These are phyloP conservation scores for Rhingia campestris DNA, from an alignment of 2,888 invertebrate species.

Conservation along the genomic window DNA sequence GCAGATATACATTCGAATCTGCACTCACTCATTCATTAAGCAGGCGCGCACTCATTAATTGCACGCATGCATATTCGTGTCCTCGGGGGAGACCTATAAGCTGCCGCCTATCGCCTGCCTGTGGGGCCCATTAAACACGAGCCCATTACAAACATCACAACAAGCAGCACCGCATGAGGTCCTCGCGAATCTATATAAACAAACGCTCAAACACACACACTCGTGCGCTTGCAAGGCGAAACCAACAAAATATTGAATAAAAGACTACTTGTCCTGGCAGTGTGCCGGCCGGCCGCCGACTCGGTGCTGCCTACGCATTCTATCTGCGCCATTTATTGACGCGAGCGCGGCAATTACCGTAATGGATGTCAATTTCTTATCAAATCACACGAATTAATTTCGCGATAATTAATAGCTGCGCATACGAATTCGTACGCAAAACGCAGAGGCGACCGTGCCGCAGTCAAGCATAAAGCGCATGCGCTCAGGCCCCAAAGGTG, in stretches of 20 bases:
- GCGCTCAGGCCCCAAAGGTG: conserved; percentile 57
- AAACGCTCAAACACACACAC: conserved; percentile 20
- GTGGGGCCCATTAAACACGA: conserved; percentile 72
- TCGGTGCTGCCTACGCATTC: conserved; percentile 64
- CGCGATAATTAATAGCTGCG: conserved; percentile 74
- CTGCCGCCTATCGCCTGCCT: conserved; percentile 59
- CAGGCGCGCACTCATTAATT: conserved; percentile 67
- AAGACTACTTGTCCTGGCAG: conserved; percentile 46
- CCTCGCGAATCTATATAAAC: conserved; percentile 59
- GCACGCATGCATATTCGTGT: conserved; percentile 60
- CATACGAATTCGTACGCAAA: conserved; percentile 60
- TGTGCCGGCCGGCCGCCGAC: not conserved
- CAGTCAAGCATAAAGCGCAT: conserved; percentile 28
- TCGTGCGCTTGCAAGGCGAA: conserved; percentile 4
- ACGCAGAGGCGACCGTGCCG: conserved; percentile 22
- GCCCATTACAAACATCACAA: conserved; percentile 69
- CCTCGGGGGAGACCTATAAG: conserved; percentile 41
- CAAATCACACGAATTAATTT: conserved; percentile 75
- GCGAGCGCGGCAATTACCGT: conserved; percentile 72
- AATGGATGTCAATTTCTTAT: conserved; percentile 75
- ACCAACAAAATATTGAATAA: not conserved
- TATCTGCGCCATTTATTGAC: conserved; percentile 71
- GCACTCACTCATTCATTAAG: conserved; percentile 62
- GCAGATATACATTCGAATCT: conserved; percentile 19
- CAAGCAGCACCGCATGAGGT: conserved; percentile 68